Percentiles rank a stretch among this genome's conserved stretches.
Conservation (phyloP, 2,888 invertebrate species). For the Hoplodrina blanda region DNA sequence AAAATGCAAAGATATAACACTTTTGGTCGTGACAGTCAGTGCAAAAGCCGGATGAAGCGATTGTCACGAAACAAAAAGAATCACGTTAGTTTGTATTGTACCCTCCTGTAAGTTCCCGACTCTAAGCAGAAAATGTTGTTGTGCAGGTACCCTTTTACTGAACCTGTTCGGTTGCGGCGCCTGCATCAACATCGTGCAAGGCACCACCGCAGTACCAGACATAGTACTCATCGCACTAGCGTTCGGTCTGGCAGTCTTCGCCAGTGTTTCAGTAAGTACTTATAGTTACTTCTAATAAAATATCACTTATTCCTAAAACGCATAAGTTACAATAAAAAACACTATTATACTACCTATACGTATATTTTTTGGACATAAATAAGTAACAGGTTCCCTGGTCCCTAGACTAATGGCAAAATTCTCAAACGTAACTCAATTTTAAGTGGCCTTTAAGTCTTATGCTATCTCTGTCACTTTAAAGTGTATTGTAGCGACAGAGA, state of each 20-base stretch:
- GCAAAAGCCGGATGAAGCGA: too few species aligned
- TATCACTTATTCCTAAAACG: not conserved
- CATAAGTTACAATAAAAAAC: not conserved
- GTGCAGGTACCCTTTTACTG: constrained; percentile 93
- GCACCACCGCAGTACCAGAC: constrained; percentile 81
- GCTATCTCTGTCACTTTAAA: too few species aligned
- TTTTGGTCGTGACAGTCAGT: constrained; percentile 15
- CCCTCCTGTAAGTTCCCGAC: not conserved
- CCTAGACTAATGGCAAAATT: too few species aligned
- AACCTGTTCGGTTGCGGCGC: constrained; percentile 98
- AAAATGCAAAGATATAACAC: constrained; percentile 34
- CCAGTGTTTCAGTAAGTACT: constrained; percentile 93
- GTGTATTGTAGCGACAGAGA: too few species aligned
- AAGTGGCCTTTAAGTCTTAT: too few species aligned
- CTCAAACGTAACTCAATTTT: too few species aligned
- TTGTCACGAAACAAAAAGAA: too few species aligned
- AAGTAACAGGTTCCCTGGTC: too few species aligned
- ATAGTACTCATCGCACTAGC: constrained; percentile 94
- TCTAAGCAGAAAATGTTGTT: not conserved
- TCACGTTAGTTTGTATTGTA: not conserved
- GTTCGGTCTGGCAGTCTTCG: constrained; percentile 96
- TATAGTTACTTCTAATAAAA: too few species aligned
- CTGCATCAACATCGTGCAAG: constrained; percentile 91
- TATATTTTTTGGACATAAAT: too few species aligned
- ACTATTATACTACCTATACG: too few species aligned